Conservation (phyloP, 2,797 vertebrate species). For the Loriculus beryllinus region DNA sequence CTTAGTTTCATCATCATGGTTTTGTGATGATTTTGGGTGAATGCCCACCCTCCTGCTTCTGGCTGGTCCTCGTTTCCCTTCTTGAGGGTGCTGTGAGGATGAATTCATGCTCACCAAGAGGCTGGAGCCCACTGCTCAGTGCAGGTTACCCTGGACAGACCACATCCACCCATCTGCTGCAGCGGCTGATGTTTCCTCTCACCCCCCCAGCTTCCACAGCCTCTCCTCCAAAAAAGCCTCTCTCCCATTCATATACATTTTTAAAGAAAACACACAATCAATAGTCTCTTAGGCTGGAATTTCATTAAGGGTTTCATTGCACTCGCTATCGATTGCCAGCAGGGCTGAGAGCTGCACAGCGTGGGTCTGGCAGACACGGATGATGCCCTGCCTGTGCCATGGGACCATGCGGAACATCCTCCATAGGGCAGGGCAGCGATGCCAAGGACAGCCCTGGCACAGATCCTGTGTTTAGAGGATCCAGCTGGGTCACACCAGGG, state of each 20-base stretch:
- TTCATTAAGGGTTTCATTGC: slow-evolving; percentile 62
- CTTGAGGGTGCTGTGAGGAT: neutral
- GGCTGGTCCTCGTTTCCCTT: neutral
- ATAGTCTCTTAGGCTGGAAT: slow-evolving; percentile 55
- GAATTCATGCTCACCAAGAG: neutral
- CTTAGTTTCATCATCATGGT: neutral
- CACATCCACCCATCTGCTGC: accelerated
- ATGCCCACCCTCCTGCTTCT: neutral
- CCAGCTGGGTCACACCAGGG: neutral
- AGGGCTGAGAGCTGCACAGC: neutral
- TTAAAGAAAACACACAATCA: slow-evolving; percentile 54
- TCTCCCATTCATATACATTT: slow-evolving; percentile 56
- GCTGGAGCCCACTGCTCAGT: neutral
- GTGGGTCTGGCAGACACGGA: accelerated
- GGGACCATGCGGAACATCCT: neutral
- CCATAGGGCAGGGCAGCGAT: accelerated
- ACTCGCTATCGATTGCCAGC: slow-evolving; percentile 28
- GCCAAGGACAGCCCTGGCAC: neutral
- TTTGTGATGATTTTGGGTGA: neutral
- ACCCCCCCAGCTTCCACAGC: neutral
- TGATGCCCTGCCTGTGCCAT: neutral
- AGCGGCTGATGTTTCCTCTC: neutral
- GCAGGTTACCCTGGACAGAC: neutral
- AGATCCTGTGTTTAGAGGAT: neutral
- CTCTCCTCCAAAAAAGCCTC: slow-evolving; percentile 13